Conservation (phyloP, 2,113 vertebrate species). For the Brienomyrus brachyistius region DNA sequence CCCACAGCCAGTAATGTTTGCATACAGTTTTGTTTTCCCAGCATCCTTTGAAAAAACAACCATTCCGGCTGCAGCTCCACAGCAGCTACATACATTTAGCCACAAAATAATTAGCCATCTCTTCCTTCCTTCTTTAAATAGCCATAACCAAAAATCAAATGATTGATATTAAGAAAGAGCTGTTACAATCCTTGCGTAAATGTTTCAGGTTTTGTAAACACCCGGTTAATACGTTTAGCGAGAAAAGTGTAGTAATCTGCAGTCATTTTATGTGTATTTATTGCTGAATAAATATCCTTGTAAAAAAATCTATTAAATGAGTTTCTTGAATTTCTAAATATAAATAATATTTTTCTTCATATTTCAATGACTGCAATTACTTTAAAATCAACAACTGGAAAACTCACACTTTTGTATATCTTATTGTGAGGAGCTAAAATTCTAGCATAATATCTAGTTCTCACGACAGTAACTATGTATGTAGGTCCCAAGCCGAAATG, state of each 20-base stretch:
- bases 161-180: background rate
- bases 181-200: background rate
- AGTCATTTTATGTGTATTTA: background rate
- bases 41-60: slow-evolving; percentile 1
- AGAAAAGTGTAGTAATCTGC: background rate
- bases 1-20: background rate
- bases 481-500: background rate
- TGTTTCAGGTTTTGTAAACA: background rate
- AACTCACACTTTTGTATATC: background rate
- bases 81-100: background rate
- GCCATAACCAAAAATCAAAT: background rate
- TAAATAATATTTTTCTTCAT: background rate
- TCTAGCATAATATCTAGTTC: background rate
- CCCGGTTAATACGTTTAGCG: background rate
- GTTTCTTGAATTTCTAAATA: background rate
- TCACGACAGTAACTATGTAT: background rate
- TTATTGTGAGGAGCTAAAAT: background rate
- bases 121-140: background rate
- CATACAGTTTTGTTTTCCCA: background rate
- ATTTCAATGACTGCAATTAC: background rate
- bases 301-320: background rate
- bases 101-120: background rate
- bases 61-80: background rate
- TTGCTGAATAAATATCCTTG: background rate
- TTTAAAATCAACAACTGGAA: background rate